phyloP scores from a whole-genome alignment of 2,113 vertebrate species.

The Serinus canaria region DNA sequence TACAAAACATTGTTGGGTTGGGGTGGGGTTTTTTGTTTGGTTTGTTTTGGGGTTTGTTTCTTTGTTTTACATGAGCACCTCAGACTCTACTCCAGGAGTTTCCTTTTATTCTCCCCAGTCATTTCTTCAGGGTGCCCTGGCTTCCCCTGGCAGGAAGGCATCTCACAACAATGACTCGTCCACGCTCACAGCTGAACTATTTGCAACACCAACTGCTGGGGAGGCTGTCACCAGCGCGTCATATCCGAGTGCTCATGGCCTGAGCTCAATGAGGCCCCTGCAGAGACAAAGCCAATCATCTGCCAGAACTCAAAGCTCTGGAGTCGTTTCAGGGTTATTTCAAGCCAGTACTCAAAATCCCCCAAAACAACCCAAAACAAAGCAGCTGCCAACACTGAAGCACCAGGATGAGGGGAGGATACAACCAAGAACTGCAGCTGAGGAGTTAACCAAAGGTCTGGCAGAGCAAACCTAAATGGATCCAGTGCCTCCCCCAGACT shows the following conservation, averaged over 20 bases:
- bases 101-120: not conserved
- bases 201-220: conserved; percentile 8
- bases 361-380: not conserved
- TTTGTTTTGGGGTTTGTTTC: not conserved
- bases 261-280: conserved; percentile 24
- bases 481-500: not conserved
- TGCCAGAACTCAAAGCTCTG: conserved; percentile 12
- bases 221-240: conserved; percentile 31
- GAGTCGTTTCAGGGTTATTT: not conserved
- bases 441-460: not conserved
- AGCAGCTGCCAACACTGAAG: not conserved
- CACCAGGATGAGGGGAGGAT: accelerated
- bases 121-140: not conserved
- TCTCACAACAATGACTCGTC: not conserved
- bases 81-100: not conserved
- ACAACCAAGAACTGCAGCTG: not conserved
- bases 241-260: conserved; percentile 17
- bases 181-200: conserved; percentile 2
- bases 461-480: not conserved
- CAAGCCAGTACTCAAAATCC: not conserved
- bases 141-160: not conserved
- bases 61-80: not conserved
- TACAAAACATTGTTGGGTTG: not conserved
- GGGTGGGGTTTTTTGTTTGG: not conserved
- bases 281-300: not conserved